Evolutionary conservation across 1,140 invertebrate genomes (phyloP), one percentile per base, ranked within the genome.

Genomic region (Temnothorax nylanderi): DNA sequence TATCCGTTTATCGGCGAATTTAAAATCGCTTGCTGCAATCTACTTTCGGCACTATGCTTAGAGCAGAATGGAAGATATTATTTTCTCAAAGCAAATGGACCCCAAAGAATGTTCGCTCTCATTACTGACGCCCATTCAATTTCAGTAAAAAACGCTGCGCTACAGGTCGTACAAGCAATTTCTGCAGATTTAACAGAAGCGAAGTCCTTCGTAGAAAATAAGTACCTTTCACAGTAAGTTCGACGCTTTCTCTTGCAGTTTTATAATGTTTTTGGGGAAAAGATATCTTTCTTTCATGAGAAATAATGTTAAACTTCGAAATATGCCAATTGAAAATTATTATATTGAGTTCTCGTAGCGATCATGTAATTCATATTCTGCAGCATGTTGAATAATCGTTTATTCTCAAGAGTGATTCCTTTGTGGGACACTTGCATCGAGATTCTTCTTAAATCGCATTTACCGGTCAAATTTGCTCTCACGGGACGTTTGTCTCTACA

Each of bases 401-500:
- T 93, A 49, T 92, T 93, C 0, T 85, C 95, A 16, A 94, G 94
- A 84, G 86, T 94, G 0, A 94, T 96, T 4, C 91, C 95, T 1
- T 94, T 95, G 0, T 96, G 96, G 96, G 94, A 96, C 54, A 92
- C 93, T 0, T 96, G 96, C 0, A 92, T 96, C 5, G 94, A 96
- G 26, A 92, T 94, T 0, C 93, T 97, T 3, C 95, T 96, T 77
- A 91, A 93, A 2, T 94, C 95, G 7, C 95, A 96, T 86, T 94
- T 96, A 0, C 95, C 96, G 0, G 94, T 95, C 0, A 96, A 96
- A 88, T 95, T 96, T 51, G 96, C 96, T 0, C 95, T 96, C 86
- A 96, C 94, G 0, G 96, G 96, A 10, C 93, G 94, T 7, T 89
- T 97, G 10, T 95, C 96, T 13, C 93, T 96, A 41, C 95, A 95